Base-by-base conservation (phyloP, 2,888 invertebrate genomes). In the Macroteleia sp. region DNA sequence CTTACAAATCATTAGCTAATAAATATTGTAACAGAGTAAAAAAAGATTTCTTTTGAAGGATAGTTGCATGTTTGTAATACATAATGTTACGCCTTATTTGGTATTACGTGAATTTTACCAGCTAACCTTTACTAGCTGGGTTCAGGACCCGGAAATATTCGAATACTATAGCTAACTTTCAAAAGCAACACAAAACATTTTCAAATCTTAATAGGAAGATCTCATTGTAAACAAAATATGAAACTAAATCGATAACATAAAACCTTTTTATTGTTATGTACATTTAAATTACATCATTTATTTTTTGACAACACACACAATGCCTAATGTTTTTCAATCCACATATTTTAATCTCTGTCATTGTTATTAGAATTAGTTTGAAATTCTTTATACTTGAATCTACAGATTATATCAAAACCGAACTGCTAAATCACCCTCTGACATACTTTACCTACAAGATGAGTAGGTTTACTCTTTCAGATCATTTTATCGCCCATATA, bases 351-450 rank as follows among this genome's bases (percentile, higher is more conserved):
- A 46, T 64, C 52, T n/a, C 20, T 1, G 12, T 12, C 20, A 44
- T 64, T 64, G 34, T 73, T 64, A 73, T 41, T 30, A 41, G 46
- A 41, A 56, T 64, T 56, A 42, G 36, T 39, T 56, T 12, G 39
- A 36, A 54, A 44, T 12, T 46, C 48, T 48, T 73, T 73, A 41
- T 36, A 14, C 56, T 46, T 34, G n/a, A n/a, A 5, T 16, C 12
- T 19, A 20, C 16, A 73, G 64, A 73, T 73, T 34, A 34, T 34
- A 64, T 50, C 57, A 48, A 50, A 44, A 52, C 59, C 66, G 20
- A 52, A 66, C 52, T 28, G 52, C 52, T 44, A 59, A 59, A 50
- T 74, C 66, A 59, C 42, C 74, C 66, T 28, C 20, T 32, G 50
- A 64, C 61, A 57, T 64, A 64, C 34, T 50, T 64, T 64, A 42